phyloP scores from a whole-genome alignment of 23 tunicate species.

The Diplosoma virens region DNA sequence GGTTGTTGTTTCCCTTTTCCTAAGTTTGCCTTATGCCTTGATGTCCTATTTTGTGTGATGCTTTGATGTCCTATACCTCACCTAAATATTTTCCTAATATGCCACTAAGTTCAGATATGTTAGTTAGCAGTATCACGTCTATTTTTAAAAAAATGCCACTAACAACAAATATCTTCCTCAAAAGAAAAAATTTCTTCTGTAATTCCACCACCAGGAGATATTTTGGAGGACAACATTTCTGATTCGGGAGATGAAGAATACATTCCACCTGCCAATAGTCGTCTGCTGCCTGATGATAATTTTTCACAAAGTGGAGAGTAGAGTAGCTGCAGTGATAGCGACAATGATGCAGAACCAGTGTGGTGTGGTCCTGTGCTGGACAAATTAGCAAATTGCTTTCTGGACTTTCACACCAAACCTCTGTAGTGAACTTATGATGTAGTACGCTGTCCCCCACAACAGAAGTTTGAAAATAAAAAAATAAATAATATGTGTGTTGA shows the following conservation, averaged over 20 bases:
- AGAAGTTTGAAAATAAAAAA: conserved; percentile 1
- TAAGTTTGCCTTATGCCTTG: neutral
- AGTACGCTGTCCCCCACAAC: neutral
- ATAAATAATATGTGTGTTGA: too few species aligned
- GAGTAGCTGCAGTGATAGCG: neutral
- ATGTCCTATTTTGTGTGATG: too few species aligned
- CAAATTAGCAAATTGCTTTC: neutral
- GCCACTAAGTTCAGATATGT: neutral
- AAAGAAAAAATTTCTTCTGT: neutral
- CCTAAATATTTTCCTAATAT: neutral
- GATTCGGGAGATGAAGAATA: conserved; percentile 16
- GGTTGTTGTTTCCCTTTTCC: neutral
- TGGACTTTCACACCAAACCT: conserved; percentile 17
- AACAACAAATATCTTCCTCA: conserved; percentile 11
- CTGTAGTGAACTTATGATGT: neutral
- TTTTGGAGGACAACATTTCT: conserved; percentile 11
- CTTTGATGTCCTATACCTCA: conserved; percentile 13
- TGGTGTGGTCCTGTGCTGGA: neutral
- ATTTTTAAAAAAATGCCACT: neutral
- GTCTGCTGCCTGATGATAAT: neutral
- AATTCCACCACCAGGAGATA: conserved; percentile 16
- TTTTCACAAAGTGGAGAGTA: conserved; percentile 7
- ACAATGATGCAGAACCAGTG: conserved; percentile 3
- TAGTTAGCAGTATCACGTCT: neutral
- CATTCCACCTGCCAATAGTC: conserved; percentile 7